Evolutionary conservation across 2,797 vertebrate genomes (phyloP), one percentile per base, ranked within the genome.

Genomic region (Melanotaenia nigrans): DNA sequence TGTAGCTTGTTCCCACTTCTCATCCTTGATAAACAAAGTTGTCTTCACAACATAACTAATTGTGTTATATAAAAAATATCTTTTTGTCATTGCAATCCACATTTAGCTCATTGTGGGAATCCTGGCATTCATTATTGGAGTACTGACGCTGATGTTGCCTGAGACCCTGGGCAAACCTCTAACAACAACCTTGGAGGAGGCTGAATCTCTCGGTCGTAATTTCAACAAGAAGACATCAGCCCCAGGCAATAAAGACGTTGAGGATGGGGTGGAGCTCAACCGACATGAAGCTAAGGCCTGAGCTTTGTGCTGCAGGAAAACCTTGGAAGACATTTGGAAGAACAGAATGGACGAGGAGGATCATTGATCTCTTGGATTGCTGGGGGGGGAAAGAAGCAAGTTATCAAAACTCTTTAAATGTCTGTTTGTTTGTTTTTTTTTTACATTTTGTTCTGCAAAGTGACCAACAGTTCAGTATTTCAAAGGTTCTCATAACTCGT

Each of bases 121-220:
- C 81, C 92, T 98, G 92, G 94, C 96, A 16, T 95, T 98, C 54
- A 60, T 96, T 65, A 94, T 96, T 36, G 96, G 96, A 72, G 54
- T 96, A 65, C 86, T 98, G 86, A 95, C 96, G 0, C 35, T 96
- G 79, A 78, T 94, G 82, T 94, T 98, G 76, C 97, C 96, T 0
- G 97, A 99, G 93, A 99, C 96, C 12, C 90, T 96, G 14, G 95
- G 96, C 68, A 92, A 90, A 81, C 96, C 96, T 22, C 80, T 99
- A 73, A 93, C 93, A 71, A 95, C 90, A 69, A 97, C 96, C 6
- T 88, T 97, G 91, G 92, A 92, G 82, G 96, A 97, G 85, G 95
- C 95, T 13, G 91, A 92, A 81, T 89, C 92, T 81, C 92, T 95
- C 51, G 93, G 93, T 76, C 68, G 61, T 20, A 69, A 85, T 32